Percentiles rank a stretch among this genome's conserved stretches.
Evolutionary conservation across 2,888 invertebrate genomes (phyloP).

Genomic region (Griposia aprilina): DNA sequence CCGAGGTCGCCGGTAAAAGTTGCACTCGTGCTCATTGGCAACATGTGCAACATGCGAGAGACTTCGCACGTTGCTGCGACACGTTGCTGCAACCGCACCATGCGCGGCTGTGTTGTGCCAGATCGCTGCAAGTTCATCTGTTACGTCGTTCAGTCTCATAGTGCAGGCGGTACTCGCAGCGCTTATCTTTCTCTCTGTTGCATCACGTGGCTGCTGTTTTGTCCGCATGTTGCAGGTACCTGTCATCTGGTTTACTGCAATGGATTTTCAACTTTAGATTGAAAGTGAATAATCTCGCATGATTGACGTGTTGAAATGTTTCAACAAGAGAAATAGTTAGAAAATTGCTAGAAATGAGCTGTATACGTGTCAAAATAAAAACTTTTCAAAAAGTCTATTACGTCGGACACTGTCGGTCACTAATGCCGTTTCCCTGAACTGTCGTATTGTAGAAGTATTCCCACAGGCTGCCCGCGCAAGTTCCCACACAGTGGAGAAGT

Average conservation of each 20-base stretch:
- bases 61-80: background rate
- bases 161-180: background rate
- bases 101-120: background rate
- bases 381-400: background rate
- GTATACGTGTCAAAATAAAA: constrained; percentile 15
- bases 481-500: constrained; percentile 36
- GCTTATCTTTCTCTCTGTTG: background rate
- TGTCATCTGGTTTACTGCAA: constrained; percentile 20
- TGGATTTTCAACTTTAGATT: constrained; percentile 15
- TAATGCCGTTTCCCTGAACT: background rate
- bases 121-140: background rate
- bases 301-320: constrained; percentile 1
- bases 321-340: constrained; percentile 7
- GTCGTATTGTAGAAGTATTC: background rate
- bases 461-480: background rate
- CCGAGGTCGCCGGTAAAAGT: constrained; percentile 66
- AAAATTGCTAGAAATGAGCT: constrained; percentile 1
- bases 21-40: constrained; percentile 66
- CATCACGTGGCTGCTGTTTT: background rate
- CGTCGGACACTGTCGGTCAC: background rate
- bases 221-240: constrained; percentile 1
- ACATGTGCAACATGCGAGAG: background rate
- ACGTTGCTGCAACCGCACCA: background rate
- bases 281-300: constrained; percentile 20
- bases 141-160: background rate